phyloP scores from a whole-genome alignment of 1,140 invertebrate genomes.

The Harpegnathos saltator region DNA sequence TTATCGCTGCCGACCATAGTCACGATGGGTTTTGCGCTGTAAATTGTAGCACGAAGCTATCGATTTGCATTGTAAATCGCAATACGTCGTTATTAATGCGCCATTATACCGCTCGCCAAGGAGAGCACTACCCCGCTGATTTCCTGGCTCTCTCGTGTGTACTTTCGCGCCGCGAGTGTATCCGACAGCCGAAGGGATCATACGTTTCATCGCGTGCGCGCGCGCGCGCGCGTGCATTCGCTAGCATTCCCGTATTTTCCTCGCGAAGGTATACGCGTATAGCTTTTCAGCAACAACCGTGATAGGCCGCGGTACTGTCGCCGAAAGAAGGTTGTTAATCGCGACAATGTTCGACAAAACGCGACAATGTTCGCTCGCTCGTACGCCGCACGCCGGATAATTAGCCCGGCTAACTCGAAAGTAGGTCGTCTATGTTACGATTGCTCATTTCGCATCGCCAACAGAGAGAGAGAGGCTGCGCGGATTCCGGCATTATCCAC shows the following conservation, averaged over 20 bases:
- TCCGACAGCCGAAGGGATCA: not conserved
- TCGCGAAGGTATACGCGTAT: not conserved
- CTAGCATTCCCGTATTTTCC: not conserved
- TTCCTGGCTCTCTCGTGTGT: too few species aligned
- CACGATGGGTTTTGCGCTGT: not conserved
- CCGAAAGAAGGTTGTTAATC: constrained; percentile 16
- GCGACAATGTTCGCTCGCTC: constrained; percentile 7
- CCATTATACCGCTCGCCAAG: too few species aligned
- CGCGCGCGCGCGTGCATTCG: too few species aligned
- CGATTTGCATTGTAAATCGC: too few species aligned
- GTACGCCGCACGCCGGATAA: constrained; percentile 14
- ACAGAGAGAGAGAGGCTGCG: constrained; percentile 16
- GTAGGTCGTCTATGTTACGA: constrained; percentile 34
- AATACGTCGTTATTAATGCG: too few species aligned
- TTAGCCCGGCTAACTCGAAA: constrained; percentile 33
- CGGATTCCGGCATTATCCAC: constrained; percentile 35
- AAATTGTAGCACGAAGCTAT: not conserved
- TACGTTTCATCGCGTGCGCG: not conserved
- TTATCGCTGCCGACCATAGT: too few species aligned
- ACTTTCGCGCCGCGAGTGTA: not conserved
- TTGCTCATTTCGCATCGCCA: constrained; percentile 46
- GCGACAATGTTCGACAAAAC: constrained; percentile 25
- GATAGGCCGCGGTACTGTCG: not conserved
- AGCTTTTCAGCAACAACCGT: constrained; percentile 1
- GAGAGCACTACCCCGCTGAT: not conserved